These are phyloP conservation scores for Kuschelorhynchus macadamiae DNA, from an alignment of 2,888 invertebrate genomes.

Conservation along the genomic window DNA sequence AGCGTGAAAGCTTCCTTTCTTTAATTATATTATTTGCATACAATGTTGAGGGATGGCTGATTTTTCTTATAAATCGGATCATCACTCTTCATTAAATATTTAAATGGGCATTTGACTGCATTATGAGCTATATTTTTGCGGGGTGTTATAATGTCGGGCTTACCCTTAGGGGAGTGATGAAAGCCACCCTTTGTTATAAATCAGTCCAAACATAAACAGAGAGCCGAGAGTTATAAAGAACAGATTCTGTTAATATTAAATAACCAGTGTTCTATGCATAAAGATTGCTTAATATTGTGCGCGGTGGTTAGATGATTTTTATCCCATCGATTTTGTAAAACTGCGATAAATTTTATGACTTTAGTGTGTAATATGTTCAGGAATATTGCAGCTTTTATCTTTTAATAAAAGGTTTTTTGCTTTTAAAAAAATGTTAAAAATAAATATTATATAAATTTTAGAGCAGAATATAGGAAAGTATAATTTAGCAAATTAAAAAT, in stretches of 20 bases:
- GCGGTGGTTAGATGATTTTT: neutral
- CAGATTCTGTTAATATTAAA: slow-evolving; percentile 44
- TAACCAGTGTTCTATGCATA: slow-evolving; percentile 27
- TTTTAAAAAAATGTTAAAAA: too few relatives aligned
- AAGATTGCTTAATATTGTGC: slow-evolving; percentile 31
- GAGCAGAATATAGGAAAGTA: too few relatives aligned
- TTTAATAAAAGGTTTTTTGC: too few relatives aligned
- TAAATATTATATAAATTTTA: too few relatives aligned
- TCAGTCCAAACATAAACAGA: slow-evolving; percentile 52
- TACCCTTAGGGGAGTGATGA: slow-evolving; percentile 60
- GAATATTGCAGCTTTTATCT: too few relatives aligned
- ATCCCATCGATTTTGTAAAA: neutral
- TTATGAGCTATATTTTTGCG: slow-evolving; percentile 60
- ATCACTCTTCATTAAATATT: slow-evolving; percentile 70
- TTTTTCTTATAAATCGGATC: slow-evolving; percentile 35
- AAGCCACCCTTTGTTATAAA: slow-evolving; percentile 61
- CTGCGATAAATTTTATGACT: neutral
- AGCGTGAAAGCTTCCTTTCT: too few relatives aligned
- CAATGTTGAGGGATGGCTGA: neutral
- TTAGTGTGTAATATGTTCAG: neutral
- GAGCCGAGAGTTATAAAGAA: slow-evolving; percentile 31
- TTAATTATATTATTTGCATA: too few relatives aligned
- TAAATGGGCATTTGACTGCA: slow-evolving; percentile 68
- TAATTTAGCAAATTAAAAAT: too few relatives aligned
- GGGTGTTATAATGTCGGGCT: slow-evolving; percentile 59